Conservation (phyloP, 2,797 vertebrate species). For the Microctenopoma stevenorrisi region DNA sequence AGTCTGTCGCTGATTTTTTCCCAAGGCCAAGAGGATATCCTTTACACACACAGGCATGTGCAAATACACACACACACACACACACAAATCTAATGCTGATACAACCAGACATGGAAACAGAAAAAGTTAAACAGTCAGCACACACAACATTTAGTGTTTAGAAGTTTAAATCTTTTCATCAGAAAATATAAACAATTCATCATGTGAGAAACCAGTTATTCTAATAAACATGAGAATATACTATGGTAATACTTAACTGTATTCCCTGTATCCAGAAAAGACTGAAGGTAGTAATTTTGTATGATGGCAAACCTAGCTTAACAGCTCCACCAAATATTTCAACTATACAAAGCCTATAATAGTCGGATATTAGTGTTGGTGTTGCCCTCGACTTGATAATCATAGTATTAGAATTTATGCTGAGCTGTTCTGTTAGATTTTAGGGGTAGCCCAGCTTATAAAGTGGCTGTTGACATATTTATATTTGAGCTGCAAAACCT, state of each 20-base stretch:
- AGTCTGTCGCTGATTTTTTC: slow-evolving; percentile 69
- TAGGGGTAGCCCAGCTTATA: background rate
- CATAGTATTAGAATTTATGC: background rate
- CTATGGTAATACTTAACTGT: no score
- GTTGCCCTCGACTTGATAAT: background rate
- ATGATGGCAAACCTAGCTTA: background rate
- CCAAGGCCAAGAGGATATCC: slow-evolving; percentile 77
- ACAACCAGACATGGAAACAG: slow-evolving; percentile 43
- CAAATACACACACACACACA: slow-evolving; percentile 18
- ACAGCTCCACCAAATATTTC: background rate
- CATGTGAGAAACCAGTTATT: no score
- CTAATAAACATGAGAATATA: no score
- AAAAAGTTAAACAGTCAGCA: slow-evolving; percentile 36
- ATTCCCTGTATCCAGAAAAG: no score
- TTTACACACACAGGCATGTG: slow-evolving; percentile 43
- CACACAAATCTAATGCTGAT: slow-evolving; percentile 13
- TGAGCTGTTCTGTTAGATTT: background rate
- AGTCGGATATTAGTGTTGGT: no score
- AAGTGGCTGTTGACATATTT: background rate
- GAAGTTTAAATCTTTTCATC: slow-evolving; percentile 8
- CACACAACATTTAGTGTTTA: slow-evolving; percentile 3
- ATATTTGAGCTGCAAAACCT: no score
- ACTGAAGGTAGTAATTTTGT: no score
- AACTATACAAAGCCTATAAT: no score
- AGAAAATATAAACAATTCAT: no score